Evolutionary conservation across 1,140 invertebrate genomes (phyloP).

Genomic region (Cyrtorhinus lividipennis): DNA sequence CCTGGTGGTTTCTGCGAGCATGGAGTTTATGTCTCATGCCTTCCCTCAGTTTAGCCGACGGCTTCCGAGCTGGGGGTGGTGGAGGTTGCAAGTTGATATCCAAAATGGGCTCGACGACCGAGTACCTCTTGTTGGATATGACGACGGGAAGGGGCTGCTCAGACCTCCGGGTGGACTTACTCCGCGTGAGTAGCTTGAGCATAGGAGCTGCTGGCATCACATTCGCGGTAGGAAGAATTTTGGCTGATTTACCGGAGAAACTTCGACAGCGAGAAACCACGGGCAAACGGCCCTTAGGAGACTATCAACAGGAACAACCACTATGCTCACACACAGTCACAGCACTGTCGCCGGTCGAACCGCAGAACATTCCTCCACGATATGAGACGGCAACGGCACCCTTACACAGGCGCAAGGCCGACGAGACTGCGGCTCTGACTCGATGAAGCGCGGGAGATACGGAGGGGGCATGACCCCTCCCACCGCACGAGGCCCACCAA

Average conservation of each 20-base stretch:
- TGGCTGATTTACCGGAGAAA: too few species aligned
- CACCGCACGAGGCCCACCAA: neutral
- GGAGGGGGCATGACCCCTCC: neutral
- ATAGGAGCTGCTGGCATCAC: conserved; percentile 16
- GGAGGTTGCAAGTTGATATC: neutral
- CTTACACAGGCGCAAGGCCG: neutral
- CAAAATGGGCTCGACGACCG: neutral
- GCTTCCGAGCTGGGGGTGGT: conserved; percentile 4
- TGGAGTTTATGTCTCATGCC: conserved; percentile 14
- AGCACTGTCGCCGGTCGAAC: neutral
- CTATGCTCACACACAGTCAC: neutral
- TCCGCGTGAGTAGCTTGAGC: conserved; percentile 19
- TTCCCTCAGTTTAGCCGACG: conserved; percentile 14
- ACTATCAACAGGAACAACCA: too few species aligned
- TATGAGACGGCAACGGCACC: neutral
- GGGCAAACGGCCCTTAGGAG: too few species aligned
- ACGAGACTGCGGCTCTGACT: neutral
- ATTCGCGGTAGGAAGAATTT: neutral
- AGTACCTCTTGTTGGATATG: conserved; percentile 11
- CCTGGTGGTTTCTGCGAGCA: conserved; percentile 9
- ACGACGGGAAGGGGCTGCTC: conserved; percentile 14
- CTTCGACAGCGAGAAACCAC: too few species aligned
- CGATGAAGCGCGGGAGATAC: neutral
- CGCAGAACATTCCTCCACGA: neutral
- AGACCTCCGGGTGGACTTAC: conserved; percentile 8